Base-by-base conservation (phyloP, 2,113 vertebrate genomes). In the Neotragus pygmaeus region DNA sequence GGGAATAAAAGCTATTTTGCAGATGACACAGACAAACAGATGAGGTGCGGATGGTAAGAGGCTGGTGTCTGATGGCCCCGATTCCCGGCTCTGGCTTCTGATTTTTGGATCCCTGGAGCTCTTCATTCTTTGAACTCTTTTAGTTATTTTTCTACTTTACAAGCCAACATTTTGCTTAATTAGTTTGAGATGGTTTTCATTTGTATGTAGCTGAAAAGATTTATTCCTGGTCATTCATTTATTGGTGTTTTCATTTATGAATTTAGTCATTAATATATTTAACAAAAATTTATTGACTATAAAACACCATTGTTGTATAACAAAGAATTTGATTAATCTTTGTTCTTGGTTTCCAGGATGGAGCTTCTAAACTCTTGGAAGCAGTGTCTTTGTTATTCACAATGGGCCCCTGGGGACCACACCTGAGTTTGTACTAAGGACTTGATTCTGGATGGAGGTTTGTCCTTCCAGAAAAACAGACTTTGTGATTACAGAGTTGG, bases 191-290 rank as follows among this genome's bases (percentile, higher is more conserved):
- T 62, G 49, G 51, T n/a, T 80, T 97, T 95, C 21, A 13, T 77
- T 86, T 27, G n/a, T 43, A 88, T 43, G 43, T 33, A 77, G 17
- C 49, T 43, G 64, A 86, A 45, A 91, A 85, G 19, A 85, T 7
- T 30, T 83, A 83, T 80, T 83, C 12, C 43, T 93, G 78, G 49
- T 66, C 39, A 84, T 33, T 91, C 57, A 36, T n/a, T 90, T 90
- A 73, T 95, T 78, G 33, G 45, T 66, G 70, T 55, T n/a, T 93
- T 84, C 70, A 66, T 88, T 92, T 84, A 91, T 84, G 91, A 93
- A 94, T 53, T 78, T 88, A 49, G 30, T 62, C 86, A 91, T 15
- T 91, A 60, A 93, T 78, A 33, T 77, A 83, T 30, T 89, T 93
- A 86, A 51, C 47, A 57, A 88, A 88, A 33, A 62, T 62, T 91